A percentile compares a stretch with the other conserved stretches of the same genome.
Evolutionary conservation across 2,888 invertebrate species (phyloP).

Genomic region (Stegophylla sp.): DNA sequence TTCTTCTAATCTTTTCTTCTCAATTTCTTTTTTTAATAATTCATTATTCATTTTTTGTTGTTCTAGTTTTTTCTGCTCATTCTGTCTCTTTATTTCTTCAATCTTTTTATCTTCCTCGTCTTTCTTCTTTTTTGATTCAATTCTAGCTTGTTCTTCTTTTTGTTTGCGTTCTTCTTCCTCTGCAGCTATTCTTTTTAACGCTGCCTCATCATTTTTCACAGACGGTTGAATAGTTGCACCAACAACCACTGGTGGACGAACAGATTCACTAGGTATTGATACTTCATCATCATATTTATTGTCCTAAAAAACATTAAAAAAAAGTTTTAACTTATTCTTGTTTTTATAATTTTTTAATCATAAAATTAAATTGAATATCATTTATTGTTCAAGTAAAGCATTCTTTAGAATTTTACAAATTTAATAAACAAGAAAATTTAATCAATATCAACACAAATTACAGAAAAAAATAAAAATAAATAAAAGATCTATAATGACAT

Average conservation of each 20-base stretch:
- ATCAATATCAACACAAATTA: no score
- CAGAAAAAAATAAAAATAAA: no score
- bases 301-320: conserved; percentile 20
- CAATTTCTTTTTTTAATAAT: conserved; percentile 19
- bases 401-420: no score
- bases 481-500: no score
- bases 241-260: conserved; percentile 60
- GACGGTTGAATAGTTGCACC: conserved; percentile 56
- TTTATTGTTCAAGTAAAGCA: neutral
- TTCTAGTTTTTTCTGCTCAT: conserved; percentile 3
- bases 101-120: conserved; percentile 11
- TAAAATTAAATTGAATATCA: neutral
- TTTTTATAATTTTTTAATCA: neutral
- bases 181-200: conserved; percentile 49
- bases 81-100: conserved; percentile 31
- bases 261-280: conserved; percentile 32
- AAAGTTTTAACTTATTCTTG: neutral
- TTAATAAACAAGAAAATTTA: no score
- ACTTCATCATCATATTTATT: conserved; percentile 56
- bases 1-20: conserved; percentile 17
- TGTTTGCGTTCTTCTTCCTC: conserved; percentile 39
- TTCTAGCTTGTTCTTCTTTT: conserved; percentile 42
- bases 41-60: conserved; percentile 10
- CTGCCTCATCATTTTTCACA: conserved; percentile 44
- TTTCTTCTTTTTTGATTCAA: conserved; percentile 21